These are phyloP conservation scores for Linyphia triangularis DNA, from an alignment of 2,888 invertebrate species.

Conservation along the genomic window DNA sequence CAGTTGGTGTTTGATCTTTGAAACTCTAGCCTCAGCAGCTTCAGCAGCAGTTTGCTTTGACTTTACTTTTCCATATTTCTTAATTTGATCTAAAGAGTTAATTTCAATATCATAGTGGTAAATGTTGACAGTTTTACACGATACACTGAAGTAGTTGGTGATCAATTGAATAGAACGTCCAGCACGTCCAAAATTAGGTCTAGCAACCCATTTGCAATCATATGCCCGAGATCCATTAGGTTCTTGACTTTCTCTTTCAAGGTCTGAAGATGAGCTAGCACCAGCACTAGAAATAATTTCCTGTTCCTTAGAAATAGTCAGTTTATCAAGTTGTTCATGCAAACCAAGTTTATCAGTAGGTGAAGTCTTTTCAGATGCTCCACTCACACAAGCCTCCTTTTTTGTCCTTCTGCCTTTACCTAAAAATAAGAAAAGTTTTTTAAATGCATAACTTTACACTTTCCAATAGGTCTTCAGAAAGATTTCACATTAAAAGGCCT, in stretches of 20 bases:
- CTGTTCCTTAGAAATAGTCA: background rate
- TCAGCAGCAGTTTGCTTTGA: conserved; percentile 19
- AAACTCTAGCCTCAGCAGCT: background rate
- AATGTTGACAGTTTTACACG: conserved; percentile 81
- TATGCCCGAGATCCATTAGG: background rate
- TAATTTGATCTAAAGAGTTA: conserved; percentile 8
- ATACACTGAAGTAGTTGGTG: conserved; percentile 82
- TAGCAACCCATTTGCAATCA: conserved; percentile 6
- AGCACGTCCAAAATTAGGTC: conserved; percentile 60
- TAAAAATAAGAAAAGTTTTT: too few relatives aligned
- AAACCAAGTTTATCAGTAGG: background rate
- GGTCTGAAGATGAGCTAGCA: background rate
- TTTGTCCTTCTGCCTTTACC: background rate
- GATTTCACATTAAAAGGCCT: too few relatives aligned
- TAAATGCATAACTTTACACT: too few relatives aligned
- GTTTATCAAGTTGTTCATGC: background rate
- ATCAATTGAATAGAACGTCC: conserved; percentile 56
- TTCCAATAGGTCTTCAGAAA: background rate
- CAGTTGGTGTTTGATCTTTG: conserved; percentile 39
- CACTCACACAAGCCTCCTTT: background rate
- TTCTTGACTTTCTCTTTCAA: background rate
- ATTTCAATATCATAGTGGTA: conserved; percentile 82
- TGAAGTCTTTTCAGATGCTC: background rate
- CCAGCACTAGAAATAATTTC: background rate
- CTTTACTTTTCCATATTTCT: conserved; percentile 27